Conservation (phyloP, 2,113 vertebrate genomes). For the Alectura lathami region DNA sequence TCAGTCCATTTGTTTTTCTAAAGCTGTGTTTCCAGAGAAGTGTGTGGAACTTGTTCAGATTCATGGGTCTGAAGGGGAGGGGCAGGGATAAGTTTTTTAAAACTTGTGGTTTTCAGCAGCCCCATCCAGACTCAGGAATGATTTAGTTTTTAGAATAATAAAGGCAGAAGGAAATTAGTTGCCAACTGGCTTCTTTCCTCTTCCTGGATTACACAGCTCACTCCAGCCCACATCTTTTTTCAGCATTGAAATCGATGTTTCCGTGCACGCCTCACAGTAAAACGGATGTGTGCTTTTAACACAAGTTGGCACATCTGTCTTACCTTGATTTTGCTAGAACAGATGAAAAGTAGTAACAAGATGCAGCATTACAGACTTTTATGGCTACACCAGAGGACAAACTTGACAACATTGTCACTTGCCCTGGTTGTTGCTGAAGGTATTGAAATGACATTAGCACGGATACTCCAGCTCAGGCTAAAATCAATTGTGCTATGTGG, state of each 20-base stretch:
- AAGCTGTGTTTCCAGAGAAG: background rate
- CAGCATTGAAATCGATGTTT: background rate
- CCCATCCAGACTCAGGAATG: background rate
- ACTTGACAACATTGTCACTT: background rate
- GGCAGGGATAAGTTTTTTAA: background rate
- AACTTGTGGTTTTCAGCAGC: background rate
- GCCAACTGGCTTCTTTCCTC: constrained; percentile 16
- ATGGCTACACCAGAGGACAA: background rate
- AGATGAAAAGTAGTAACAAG: background rate
- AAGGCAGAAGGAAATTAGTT: constrained; percentile 21
- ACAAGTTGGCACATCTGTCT: background rate
- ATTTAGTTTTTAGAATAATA: constrained; percentile 14
- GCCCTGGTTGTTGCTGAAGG: background rate
- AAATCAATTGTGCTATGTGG: background rate
- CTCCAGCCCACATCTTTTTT: background rate
- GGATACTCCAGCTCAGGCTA: background rate
- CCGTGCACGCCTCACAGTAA: background rate
- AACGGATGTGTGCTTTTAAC: background rate
- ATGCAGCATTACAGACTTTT: background rate
- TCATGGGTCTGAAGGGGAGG: background rate
- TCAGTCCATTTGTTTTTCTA: background rate
- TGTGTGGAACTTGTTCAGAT: background rate
- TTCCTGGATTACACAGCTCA: background rate
- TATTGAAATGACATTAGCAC: background rate
- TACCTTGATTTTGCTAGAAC: background rate